A percentile compares a stretch with the other conserved stretches of the same genome.
These are phyloP conservation scores for Prolemur simus DNA, from an alignment of 2,113 vertebrate genomes.

Conservation along the genomic window DNA sequence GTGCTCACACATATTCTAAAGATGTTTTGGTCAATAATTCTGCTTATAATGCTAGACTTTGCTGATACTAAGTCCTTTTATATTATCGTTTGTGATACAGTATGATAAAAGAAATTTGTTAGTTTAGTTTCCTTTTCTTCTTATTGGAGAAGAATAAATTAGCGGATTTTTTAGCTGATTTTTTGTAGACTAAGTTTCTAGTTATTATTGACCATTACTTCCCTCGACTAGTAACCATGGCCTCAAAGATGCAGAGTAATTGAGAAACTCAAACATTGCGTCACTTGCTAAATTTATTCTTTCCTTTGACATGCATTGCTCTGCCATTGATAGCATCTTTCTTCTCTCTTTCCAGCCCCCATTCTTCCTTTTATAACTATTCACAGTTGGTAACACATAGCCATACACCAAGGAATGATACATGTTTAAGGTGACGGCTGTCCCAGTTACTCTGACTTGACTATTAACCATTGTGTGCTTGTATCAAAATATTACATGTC, in stretches of 20 bases:
- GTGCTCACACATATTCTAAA: background rate
- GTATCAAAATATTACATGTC: too few relatives aligned
- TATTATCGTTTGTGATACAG: background rate
- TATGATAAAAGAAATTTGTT: background rate
- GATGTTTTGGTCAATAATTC: background rate
- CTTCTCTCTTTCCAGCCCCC: background rate
- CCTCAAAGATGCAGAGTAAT: background rate
- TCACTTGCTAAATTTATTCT: background rate
- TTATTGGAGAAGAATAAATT: background rate
- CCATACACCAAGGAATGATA: background rate
- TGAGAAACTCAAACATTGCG: background rate
- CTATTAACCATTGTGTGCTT: too few relatives aligned
- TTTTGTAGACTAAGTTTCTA: background rate
- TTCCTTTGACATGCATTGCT: background rate
- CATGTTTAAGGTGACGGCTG: too few relatives aligned
- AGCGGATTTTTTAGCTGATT: background rate
- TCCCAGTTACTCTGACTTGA: too few relatives aligned
- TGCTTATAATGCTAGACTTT: background rate
- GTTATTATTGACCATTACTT: background rate
- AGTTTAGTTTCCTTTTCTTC: conserved; percentile 18
- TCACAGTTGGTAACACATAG: background rate
- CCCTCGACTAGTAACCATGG: background rate
- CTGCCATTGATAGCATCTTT: background rate
- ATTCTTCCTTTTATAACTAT: background rate
- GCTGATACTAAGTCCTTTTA: background rate